Base-by-base conservation (phyloP, 2,888 invertebrate genomes). In the Xestia c-nigrum region DNA sequence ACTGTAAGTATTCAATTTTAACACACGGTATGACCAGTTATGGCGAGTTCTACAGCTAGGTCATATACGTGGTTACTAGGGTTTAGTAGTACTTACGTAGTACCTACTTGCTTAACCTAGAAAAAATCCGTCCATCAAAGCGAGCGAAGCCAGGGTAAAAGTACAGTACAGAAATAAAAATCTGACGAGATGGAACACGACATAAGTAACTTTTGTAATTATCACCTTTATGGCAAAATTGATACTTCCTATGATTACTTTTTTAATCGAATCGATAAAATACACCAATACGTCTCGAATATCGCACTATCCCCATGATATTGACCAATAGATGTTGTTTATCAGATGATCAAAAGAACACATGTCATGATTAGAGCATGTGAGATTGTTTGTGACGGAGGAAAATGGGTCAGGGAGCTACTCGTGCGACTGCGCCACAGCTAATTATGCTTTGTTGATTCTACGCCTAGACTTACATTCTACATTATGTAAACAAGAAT, bases 1-100 rank as follows among this genome's bases (percentile, higher is more conserved):
- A 71, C 72, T 77, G 76, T 72, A n/a, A n/a, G n/a, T n/a, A 69
- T 80, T 74, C 72, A 73, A 75, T 80, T 80, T 80, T 80, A 74
- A 78, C 50, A 64, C 46, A 47, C 68, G 71, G 57, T 64, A 31
- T 55, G n/a, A 16, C n/a, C 68, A 38, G 64, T 57, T 66, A 24
- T 65, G 40, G 38, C 50, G n/a, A 73, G 72, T 65, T 65, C 9
- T 61, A 47, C 55, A 59, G 50, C 46, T 67, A 31, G 9, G 31
- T 31, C 24, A 7, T 19, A 24, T 31, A 16, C 12, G 16, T 59
- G 31, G 16, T 21, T 59, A 65, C 31, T 31, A 16, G 31, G 46
- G 14, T 14, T 43, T 43, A 6, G 43, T 40, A 40, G 7, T 40
- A 40, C 40, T 40, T 40, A 6, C 31, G 31, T 31, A 31, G 31